A percentile compares a stretch with the other conserved stretches of the same genome.
Conservation (phyloP, 2,113 vertebrate species). For the Leiothrix lutea region DNA sequence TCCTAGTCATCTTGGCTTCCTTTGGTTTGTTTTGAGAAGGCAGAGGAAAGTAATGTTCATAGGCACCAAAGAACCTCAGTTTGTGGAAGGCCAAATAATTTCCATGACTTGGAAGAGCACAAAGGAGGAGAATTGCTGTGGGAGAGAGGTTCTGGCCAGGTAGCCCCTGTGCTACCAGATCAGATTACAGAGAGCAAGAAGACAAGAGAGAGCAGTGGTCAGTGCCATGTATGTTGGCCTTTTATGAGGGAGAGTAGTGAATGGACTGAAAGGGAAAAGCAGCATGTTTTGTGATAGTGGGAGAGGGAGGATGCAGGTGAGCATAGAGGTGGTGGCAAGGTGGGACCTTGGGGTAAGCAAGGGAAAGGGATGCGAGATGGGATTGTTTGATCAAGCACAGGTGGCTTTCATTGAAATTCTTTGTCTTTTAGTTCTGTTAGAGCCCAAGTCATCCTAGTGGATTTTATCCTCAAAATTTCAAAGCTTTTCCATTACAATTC, state of each 20-base stretch:
- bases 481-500: neutral
- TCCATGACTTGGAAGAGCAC: neutral
- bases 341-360: neutral
- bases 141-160: neutral
- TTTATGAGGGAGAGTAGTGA: neutral
- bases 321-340: neutral
- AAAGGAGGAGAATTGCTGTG: neutral
- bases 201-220: neutral
- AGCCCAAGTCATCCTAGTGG: neutral
- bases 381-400: neutral
- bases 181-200: neutral
- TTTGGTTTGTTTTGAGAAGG: neutral
- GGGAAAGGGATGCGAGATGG: fast-evolving
- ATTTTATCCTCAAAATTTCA: neutral
- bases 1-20: neutral
- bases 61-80: neutral
- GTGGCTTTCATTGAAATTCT: neutral
- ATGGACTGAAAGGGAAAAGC: neutral
- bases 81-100: neutral
- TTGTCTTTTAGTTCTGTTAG: neutral
- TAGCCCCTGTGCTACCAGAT: neutral
- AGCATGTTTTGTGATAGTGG: neutral
- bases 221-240: neutral
- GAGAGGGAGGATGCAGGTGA: neutral
- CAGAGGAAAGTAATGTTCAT: neutral